These are phyloP conservation scores for Polyploca ridens DNA, from an alignment of 2,888 invertebrate genomes.

Conservation along the genomic window DNA sequence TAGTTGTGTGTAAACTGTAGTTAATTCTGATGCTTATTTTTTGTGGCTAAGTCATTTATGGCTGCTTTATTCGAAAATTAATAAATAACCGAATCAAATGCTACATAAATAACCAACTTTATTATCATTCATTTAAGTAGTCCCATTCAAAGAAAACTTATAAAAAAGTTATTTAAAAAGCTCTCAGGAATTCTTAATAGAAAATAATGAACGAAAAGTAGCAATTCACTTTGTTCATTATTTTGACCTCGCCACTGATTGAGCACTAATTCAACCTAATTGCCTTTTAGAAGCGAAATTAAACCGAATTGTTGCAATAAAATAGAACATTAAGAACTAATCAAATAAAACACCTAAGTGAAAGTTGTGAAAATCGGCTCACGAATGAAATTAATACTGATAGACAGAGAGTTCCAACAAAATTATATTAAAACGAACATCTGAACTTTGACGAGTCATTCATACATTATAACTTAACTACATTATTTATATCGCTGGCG, in stretches of 20 bases:
- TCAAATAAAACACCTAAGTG: slow-evolving; percentile 43
- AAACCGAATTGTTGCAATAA: slow-evolving; percentile 17
- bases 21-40: too few relatives aligned
- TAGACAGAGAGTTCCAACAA: slow-evolving; percentile 42
- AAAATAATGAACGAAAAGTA: neutral
- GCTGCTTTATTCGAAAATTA: too few relatives aligned
- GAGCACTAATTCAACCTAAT: slow-evolving; percentile 3
- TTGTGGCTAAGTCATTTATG: too few relatives aligned
- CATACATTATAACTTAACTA: slow-evolving; percentile 24
- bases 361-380: slow-evolving; percentile 28
- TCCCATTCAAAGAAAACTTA: neutral
- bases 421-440: slow-evolving; percentile 61
- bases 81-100: too few relatives aligned
- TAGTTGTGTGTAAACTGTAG: too few relatives aligned
- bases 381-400: slow-evolving; percentile 40
- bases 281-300: slow-evolving; percentile 6
- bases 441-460: slow-evolving; percentile 53
- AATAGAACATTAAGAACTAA: slow-evolving; percentile 31
- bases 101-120: too few relatives aligned
- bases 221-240: neutral
- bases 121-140: too few relatives aligned
- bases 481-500: slow-evolving; percentile 14
- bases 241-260: neutral
- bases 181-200: neutral
- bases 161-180: neutral